phyloP scores from a whole-genome alignment of 2,113 vertebrate species.

The Zapornia atra region DNA sequence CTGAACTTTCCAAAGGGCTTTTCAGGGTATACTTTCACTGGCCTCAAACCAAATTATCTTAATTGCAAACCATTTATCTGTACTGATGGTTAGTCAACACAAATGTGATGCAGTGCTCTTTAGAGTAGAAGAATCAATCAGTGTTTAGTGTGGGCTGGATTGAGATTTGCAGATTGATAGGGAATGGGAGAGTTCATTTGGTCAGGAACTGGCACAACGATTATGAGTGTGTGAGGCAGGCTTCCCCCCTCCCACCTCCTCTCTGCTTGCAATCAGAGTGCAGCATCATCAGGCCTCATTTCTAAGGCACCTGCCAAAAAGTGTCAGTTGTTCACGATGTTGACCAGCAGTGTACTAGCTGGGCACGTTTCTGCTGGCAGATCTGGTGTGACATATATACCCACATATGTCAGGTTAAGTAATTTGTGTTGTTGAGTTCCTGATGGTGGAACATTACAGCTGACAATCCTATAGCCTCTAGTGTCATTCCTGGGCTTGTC shows the following conservation, averaged over 20 bases:
- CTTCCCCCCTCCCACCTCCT: neutral
- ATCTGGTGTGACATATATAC: neutral
- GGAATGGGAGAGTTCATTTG: neutral
- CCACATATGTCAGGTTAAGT: neutral
- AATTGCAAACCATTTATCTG: conserved; percentile 51
- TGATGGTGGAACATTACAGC: neutral
- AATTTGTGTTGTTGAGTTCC: neutral
- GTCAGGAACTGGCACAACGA: neutral
- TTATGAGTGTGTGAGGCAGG: neutral
- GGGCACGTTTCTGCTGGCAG: neutral
- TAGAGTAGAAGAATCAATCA: neutral
- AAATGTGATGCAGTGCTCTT: neutral
- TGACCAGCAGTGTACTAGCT: neutral
- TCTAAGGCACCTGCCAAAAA: neutral
- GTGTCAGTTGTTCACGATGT: neutral
- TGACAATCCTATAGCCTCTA: neutral
- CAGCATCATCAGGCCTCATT: neutral
- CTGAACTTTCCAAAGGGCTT: neutral
- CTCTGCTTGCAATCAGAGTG: neutral
- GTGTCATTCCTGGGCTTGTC: neutral
- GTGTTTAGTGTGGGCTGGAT: neutral
- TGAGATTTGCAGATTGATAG: conserved; percentile 4
- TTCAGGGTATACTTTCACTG: neutral
- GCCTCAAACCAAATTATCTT: conserved; percentile 5
- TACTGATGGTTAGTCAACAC: conserved; percentile 14